phyloP scores from a whole-genome alignment of 92 coral and sea anemone genomes.

The Epizoanthus illoricatus region DNA sequence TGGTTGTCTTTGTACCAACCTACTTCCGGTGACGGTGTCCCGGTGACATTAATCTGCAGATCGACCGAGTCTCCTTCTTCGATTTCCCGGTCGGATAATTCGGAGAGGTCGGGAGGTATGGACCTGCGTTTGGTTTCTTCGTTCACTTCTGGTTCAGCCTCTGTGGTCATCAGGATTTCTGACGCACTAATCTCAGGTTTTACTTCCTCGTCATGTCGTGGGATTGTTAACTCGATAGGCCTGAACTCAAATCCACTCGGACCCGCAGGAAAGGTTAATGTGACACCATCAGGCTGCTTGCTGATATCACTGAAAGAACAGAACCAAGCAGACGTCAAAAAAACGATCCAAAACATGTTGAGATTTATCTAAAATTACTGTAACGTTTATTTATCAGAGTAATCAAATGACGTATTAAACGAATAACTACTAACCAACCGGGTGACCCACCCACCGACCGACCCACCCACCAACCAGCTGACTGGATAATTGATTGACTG shows the following conservation, averaged over 20 bases:
- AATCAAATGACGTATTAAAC: no score
- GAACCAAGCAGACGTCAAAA: neutral
- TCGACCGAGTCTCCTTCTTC: conserved; percentile 73
- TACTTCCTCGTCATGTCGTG: conserved; percentile 50
- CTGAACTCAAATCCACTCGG: conserved; percentile 52
- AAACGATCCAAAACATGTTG: neutral
- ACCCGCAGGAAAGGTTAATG: conserved; percentile 62
- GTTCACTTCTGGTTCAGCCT: conserved; percentile 39
- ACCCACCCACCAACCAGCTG: no score
- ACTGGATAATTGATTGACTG: no score
- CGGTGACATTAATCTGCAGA: conserved; percentile 72
- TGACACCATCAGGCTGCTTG: conserved; percentile 55
- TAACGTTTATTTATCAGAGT: no score
- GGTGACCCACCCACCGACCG: no score
- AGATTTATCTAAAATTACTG: no score
- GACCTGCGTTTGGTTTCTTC: conserved; percentile 44
- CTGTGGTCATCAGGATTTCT: conserved; percentile 54
- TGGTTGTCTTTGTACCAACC: conserved; percentile 82
- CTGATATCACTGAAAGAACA: conserved; percentile 47
- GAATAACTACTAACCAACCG: no score
- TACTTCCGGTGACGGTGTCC: conserved; percentile 72
- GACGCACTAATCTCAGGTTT: conserved; percentile 41
- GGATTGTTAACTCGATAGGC: conserved; percentile 70
- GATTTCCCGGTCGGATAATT: conserved; percentile 57
- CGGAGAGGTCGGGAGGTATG: conserved; percentile 66